A percentile compares a stretch with the other conserved stretches of the same genome.
Conservation (phyloP, 2,113 vertebrate genomes). For the Choloepus hoffmanni region DNA sequence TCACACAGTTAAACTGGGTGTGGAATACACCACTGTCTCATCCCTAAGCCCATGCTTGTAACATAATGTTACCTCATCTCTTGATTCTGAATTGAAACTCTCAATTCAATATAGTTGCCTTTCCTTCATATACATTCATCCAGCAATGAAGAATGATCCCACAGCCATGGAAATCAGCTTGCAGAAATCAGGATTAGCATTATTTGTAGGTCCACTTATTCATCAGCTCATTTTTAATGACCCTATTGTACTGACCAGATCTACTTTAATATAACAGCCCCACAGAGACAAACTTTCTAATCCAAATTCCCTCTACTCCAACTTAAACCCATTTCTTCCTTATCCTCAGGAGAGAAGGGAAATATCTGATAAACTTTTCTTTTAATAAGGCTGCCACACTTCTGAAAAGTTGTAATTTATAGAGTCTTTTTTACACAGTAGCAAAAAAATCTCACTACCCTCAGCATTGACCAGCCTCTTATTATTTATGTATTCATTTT, state of each 20-base stretch:
- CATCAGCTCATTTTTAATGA: background rate
- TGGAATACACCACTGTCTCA: background rate
- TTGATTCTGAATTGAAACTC: background rate
- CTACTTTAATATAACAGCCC: background rate
- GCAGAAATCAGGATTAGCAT: background rate
- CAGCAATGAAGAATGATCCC: background rate
- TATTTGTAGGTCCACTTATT: background rate
- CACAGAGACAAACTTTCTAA: background rate
- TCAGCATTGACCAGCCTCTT: slow-evolving; percentile 32
- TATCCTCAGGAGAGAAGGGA: slow-evolving; percentile 30
- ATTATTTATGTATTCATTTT: slow-evolving; percentile 62
- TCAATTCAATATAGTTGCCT: too few relatives aligned
- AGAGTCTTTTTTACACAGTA: slow-evolving; percentile 5
- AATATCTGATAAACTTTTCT: slow-evolving; percentile 55
- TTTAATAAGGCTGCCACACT: slow-evolving; percentile 49
- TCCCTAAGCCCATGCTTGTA: background rate
- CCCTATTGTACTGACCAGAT: background rate
- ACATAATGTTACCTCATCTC: background rate
- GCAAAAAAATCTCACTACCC: background rate
- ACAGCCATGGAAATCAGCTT: background rate
- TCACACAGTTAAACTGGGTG: background rate
- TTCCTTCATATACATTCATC: background rate
- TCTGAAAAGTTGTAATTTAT: slow-evolving; percentile 52
- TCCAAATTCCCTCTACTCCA: background rate
- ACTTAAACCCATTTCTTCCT: background rate